phyloP scores from a whole-genome alignment of 2,797 vertebrate species.

The Rousettus madagascariensis region DNA sequence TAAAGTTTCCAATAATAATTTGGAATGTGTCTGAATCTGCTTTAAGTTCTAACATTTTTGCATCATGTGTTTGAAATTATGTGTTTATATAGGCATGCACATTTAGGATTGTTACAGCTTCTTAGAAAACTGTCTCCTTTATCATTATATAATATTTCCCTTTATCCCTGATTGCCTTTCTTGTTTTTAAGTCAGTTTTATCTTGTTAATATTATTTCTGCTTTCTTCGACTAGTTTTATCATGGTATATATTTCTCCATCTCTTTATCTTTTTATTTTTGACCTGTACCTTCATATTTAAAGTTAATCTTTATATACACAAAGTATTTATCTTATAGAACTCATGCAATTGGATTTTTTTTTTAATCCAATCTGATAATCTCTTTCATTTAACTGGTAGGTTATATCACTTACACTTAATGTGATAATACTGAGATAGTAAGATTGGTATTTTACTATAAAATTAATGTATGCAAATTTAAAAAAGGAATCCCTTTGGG shows the following conservation, averaged over 20 bases:
- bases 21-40: not conserved
- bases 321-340: not conserved
- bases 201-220: not conserved
- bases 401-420: not conserved
- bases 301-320: not conserved
- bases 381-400: not conserved
- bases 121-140: not conserved
- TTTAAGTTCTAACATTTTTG: not conserved
- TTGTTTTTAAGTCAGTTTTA: not conserved
- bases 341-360: not conserved
- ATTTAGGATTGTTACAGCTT: not conserved
- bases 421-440: not conserved
- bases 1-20: not conserved
- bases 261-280: not conserved
- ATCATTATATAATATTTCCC: not conserved
- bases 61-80: not conserved
- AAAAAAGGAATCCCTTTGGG: not conserved
- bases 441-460: not conserved
- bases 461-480: not conserved
- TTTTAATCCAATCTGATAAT: not conserved
- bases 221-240: not conserved
- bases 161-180: not conserved
- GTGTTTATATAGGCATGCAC: not conserved
- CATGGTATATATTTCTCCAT: not conserved
- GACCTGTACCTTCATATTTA: not conserved